These are phyloP conservation scores for Crossoptilon crossoptilon DNA, from an alignment of 2,797 vertebrate genomes.

Conservation along the genomic window DNA sequence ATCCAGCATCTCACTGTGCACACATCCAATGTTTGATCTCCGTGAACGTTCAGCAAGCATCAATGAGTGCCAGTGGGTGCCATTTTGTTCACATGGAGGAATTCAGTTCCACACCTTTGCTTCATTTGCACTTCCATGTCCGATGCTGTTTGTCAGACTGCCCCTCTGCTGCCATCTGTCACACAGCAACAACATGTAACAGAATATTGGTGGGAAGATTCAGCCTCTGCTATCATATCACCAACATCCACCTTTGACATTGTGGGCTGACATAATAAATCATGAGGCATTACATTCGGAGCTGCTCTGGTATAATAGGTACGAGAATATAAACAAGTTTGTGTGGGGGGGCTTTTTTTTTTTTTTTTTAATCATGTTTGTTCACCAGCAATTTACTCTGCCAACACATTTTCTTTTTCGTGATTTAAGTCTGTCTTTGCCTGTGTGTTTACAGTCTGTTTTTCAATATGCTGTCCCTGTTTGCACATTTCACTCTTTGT, in stretches of 20 bases:
- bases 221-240: neutral
- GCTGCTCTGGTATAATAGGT: neutral
- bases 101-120: neutral
- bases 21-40: too few species aligned
- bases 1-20: neutral
- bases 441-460: conserved; percentile 50
- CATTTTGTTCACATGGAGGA: neutral
- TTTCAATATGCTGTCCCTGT: conserved; percentile 60
- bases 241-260: neutral
- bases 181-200: neutral
- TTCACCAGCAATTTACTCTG: conserved; percentile 48
- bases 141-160: neutral
- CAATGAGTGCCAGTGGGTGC: neutral
- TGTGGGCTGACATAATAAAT: neutral
- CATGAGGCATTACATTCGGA: neutral
- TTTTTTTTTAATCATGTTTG: neutral
- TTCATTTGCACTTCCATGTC: neutral
- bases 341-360: neutral
- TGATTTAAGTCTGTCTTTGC: conserved; percentile 35
- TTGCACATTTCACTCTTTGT: conserved; percentile 51
- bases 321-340: neutral
- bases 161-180: neutral
- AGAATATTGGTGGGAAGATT: neutral
- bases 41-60: neutral
- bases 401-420: conserved; percentile 45